Conservation (phyloP, 2,888 invertebrate genomes). For the Matsumyia berberina region DNA sequence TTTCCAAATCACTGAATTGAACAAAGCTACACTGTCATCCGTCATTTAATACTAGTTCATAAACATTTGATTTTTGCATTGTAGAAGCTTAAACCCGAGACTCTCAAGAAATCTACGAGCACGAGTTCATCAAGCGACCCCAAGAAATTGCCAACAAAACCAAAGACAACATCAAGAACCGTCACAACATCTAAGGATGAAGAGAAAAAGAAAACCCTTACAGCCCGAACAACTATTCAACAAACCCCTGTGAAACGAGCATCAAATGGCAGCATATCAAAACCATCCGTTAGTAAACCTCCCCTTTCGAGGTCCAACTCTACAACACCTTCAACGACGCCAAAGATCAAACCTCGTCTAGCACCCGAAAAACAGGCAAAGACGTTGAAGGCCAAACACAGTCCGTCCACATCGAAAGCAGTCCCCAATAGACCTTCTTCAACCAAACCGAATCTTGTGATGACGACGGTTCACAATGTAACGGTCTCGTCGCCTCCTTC, state of each 20-base stretch:
- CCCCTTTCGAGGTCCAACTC: slow-evolving; percentile 74
- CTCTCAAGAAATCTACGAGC: slow-evolving; percentile 13
- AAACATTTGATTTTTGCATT: background rate
- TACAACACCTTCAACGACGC: slow-evolving; percentile 31
- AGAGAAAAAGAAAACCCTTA: slow-evolving; percentile 18
- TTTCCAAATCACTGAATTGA: background rate
- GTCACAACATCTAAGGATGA: slow-evolving; percentile 58
- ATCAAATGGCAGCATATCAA: slow-evolving; percentile 24
- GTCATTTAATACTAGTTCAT: background rate
- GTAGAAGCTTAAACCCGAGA: slow-evolving; percentile 29
- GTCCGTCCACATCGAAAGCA: slow-evolving; percentile 60
- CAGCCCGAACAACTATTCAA: slow-evolving; percentile 12
- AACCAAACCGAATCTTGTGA: slow-evolving; percentile 81
- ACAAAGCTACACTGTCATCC: background rate
- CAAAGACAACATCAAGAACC: slow-evolving; percentile 35
- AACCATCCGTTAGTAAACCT: slow-evolving; percentile 12
- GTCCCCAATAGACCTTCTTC: slow-evolving; percentile 34
- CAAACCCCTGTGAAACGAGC: background rate
- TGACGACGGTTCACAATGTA: slow-evolving; percentile 83
- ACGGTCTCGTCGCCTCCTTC: slow-evolving; percentile 83
- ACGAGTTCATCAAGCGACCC: slow-evolving; percentile 12
- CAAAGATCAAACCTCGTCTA: slow-evolving; percentile 9
- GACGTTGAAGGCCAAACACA: slow-evolving; percentile 70
- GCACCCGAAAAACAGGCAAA: slow-evolving; percentile 31
- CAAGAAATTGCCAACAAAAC: slow-evolving; percentile 27